Evolutionary conservation across 2,888 invertebrate genomes (phyloP), one percentile per base, ranked within the genome.

Genomic region (Drosophila pseudotalamancana): DNA sequence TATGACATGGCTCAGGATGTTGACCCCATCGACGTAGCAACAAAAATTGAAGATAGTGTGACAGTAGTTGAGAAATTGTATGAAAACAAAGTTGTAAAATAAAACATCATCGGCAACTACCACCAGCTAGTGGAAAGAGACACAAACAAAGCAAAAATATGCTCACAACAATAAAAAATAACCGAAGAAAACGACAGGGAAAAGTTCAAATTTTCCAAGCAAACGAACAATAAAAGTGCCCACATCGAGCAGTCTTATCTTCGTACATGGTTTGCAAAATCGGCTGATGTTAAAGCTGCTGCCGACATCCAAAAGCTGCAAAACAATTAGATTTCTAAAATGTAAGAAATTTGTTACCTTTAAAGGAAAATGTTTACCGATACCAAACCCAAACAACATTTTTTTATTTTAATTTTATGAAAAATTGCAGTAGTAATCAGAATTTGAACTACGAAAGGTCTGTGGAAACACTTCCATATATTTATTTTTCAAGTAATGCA

Each of bases 11-110:
- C 19, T 1, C 40, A 55, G 86, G 69, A 66, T 56, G 53, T 78
- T 81, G 76, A 85, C 83, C 80, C 48, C 39, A 40, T 11, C 65
- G 37, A 9, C 31, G 31, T 16, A 35, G 45, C 14, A 32, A 42
- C 34, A 63, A 59, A 56, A 69, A 60, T 55, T 53, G 69, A 39
- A 80, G 82, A 78, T 78, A 70, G 64, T 82, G 79, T 57, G 79
- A 60, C 71, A 81, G 64, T 70, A 60, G 69, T 61, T 70, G 59
- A 69, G 69, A 81, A 74, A 77, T 73, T 62, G 64, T 64, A 65
- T 64, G 64, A 80, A 80, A 85, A 80, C 79, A 80, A 85, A 85
- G 80, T 66, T 85, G 64, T 80, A 78, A 80, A 85, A 80, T 61
- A 82, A 72, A 70, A 55, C 19, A 57, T 40, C 42, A 37, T 14